Conservation (phyloP, 37 sponge, comb jelly and placozoan species). For the Lycopodina hypogea region DNA sequence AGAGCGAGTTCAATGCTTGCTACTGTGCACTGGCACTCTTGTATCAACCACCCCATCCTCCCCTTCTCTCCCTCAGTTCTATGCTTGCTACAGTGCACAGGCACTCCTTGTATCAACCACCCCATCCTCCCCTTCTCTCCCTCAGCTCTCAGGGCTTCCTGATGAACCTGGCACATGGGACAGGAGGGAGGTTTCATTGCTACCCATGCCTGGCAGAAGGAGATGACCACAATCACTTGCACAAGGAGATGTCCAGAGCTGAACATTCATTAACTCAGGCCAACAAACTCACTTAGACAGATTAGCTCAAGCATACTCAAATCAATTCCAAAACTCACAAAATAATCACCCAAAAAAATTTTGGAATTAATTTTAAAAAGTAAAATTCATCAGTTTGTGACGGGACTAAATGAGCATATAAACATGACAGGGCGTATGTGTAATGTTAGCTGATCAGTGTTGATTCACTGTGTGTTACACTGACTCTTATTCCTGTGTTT, state of each 20-base stretch:
- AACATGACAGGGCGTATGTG: no score
- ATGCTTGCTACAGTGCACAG: no score
- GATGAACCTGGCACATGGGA: conserved; percentile 6
- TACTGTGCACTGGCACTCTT: no score
- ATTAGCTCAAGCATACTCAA: no score
- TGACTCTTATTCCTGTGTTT: not conserved
- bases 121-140: not conserved
- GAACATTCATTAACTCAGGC: not conserved
- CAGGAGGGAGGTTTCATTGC: conserved; percentile 38
- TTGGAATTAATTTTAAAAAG: no score
- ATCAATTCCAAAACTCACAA: not conserved
- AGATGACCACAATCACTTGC: conserved; percentile 12
- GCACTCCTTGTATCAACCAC: not conserved
- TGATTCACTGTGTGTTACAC: no score
- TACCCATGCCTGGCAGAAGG: not conserved
- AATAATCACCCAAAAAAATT: no score
- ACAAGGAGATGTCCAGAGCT: not conserved
- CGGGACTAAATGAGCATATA: no score
- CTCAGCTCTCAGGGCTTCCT: not conserved
- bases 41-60: not conserved
- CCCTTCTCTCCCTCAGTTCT: not conserved
- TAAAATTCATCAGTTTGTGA: no score
- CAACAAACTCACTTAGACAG: not conserved
- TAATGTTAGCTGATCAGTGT: not conserved
- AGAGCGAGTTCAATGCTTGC: no score